These are phyloP conservation scores for Phymastichus coffea DNA, from an alignment of 1,140 invertebrate species.

Conservation along the genomic window DNA sequence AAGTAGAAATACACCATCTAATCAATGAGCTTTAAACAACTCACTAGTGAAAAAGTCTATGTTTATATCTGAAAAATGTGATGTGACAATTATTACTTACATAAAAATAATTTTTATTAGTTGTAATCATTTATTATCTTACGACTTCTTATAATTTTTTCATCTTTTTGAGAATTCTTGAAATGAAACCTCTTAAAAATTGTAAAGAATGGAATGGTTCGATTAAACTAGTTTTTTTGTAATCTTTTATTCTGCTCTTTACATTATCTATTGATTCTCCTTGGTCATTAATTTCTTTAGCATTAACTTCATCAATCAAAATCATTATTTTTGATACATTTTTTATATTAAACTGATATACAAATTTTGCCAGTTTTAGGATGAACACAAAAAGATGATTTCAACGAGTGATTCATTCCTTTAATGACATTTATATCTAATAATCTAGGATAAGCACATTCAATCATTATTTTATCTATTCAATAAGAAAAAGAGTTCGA, in stretches of 20 bases:
- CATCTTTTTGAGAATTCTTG: too few species aligned
- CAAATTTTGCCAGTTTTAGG: slow-evolving; percentile 95
- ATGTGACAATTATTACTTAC: too few species aligned
- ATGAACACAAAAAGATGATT: slow-evolving; percentile 96
- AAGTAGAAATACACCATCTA: too few species aligned
- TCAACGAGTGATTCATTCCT: slow-evolving; percentile 93
- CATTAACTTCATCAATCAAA: slow-evolving; percentile 66
- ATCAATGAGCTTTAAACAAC: too few species aligned
- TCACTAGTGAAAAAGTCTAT: too few species aligned
- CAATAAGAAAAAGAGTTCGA: slow-evolving; percentile 58
- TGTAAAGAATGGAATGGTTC: slow-evolving; percentile 68
- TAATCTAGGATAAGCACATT: slow-evolving; percentile 85
- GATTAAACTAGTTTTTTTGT: slow-evolving; percentile 72
- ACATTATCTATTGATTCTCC: slow-evolving; percentile 45
- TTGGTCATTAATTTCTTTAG: slow-evolving; percentile 55
- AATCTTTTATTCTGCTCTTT: slow-evolving; percentile 60
- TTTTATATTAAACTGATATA: slow-evolving; percentile 74
- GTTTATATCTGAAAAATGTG: too few species aligned
- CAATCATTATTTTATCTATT: slow-evolving; percentile 82
- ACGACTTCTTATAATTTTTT: too few species aligned
- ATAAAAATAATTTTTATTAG: too few species aligned
- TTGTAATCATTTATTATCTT: too few species aligned
- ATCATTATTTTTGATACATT: slow-evolving; percentile 71
- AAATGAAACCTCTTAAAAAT: slow-evolving; percentile 65
- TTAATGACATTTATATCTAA: slow-evolving; percentile 95